Evolutionary conservation across 1,140 invertebrate genomes (phyloP), one percentile per base, ranked within the genome.

Genomic region (Drosophila mayri): DNA sequence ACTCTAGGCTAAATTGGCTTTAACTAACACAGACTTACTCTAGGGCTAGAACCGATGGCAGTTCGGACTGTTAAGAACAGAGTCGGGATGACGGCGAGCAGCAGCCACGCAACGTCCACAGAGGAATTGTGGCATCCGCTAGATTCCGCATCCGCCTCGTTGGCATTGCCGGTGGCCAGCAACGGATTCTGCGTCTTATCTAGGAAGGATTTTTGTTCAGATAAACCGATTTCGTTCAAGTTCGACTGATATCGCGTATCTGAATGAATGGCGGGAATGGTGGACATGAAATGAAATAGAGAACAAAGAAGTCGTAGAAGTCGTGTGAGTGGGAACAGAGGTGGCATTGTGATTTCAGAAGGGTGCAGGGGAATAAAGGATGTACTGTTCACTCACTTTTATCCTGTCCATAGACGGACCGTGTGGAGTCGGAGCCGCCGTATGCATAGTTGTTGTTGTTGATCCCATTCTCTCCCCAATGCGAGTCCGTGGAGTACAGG

Each of bases 161-260:
- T 79, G 55, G 80, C 68, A 59, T 83, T 79, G 60, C 86, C 91
- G 78, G 77, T 60, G 82, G 79, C 77, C 35, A 46, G 92, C 88
- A 82, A 91, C 92, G 63, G 90, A 81, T 59, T 88, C 50, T 93
- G 93, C 32, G 85, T 79, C 84, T 91, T 92, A 81, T 94, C 94
- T 68, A 92, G 77, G 78, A 91, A 92, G 38, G 95, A 95, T 92
- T 95, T 95, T 87, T 95, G 95, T 91, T 96, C 95, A 38, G 95
- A 96, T 92, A 95, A 95, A 76, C 94, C 95, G 75, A 96, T 95
- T 91, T 96, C 95, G 86, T 95, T 96, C 70, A 96, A 92, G 85
- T 95, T 95, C 40, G 95, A 95, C 91, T 95, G 94, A 82, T 94
- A 95, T 79, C 95, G 95, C 57, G 94, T 94, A 91, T 95, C 95